Base-by-base conservation (phyloP, 2,797 vertebrate genomes). In the Tangara arthus region DNA sequence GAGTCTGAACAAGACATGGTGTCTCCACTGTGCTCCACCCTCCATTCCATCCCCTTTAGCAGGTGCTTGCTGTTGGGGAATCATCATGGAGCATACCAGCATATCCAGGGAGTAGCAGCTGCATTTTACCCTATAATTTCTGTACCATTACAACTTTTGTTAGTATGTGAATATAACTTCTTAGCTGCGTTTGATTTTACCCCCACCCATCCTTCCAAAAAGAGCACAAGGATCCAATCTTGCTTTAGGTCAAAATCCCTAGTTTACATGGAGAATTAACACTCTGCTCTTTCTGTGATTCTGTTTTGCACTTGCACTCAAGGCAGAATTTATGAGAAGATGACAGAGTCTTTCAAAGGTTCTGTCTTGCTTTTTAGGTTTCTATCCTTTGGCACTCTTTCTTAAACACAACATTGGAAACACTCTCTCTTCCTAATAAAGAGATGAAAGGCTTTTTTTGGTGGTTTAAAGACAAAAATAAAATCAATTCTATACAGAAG, bases 291-390 rank as follows among this genome's bases (percentile, higher is more conserved):
- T 81, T 57, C 57, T 82, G 23, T 89, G 66, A 55, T 82, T 63
- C 11, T 61, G 20, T 56, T 82, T 79, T 82, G 37, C 53, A 23
- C 34, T 85, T 87, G 34, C 18, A 76, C 23, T 86, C 69, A 61
- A 39, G 53, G 57, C 12, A 90, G 32, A 44, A 79, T 90, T 91
- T 79, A 28, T 28, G 21, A 71, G 82, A 87, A 71, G 81, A 81
- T 52, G 9, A 68, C 60, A 37, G 61, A 69, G n/a, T 72, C 59
- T 26, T 95, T 90, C 90, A 94, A 94, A 95, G 60, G 8, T 76
- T 82, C 52, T 75, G 42, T 5, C 44, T 65, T 66, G 7, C 28
- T 81, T 88, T 95, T 76, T 64, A 73, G 28, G 9, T 84, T 94
- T 90, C 37, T 93, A 35, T 76, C 70, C 19, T 90, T 83, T n/a